Base-by-base conservation (phyloP, 2,113 vertebrate genomes). In the Cavia aperea region DNA sequence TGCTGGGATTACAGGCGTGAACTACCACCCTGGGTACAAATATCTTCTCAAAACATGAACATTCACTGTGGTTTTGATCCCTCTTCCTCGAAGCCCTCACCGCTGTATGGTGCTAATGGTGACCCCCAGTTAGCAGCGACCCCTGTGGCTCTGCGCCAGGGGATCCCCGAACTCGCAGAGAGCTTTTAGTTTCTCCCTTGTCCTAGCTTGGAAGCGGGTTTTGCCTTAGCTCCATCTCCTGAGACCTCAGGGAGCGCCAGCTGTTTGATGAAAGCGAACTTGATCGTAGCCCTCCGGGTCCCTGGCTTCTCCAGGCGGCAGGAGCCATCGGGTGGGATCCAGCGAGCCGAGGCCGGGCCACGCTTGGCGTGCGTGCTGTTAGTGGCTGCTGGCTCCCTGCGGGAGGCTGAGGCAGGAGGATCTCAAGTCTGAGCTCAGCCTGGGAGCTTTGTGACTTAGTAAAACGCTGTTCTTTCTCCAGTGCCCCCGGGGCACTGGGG, bases 91-190 rank as follows among this genome's bases (percentile, higher is more conserved):
- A 49, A 77, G 73, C 73, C 9, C 75, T 54, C 15, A 31, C 85
- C 8, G 3, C 49, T 73, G 66, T 54, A 12, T 1, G 13, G 56
- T 3, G 2, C 4, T 56, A 56, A 56, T 56, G 56, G 56, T 56
- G 56, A 56, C 14, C 81, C n/a, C 63, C n/a, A 24, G 1, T 11
- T 4, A 26, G 16, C 0, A 13, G 56, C 2, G 2, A 6, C n/a
- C 14, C 0, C 26, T 0, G 54, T 23, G n/a, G 21, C 14, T 4
- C 2, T 1, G 6, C 0, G 12, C 6, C 16, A 39, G n/a, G 51
- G 73, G n/a, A 3, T 18, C 56, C 56, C 51, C 60, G 49, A 62
- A 56, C 72, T 43, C 56, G 4, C 0, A 3, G 51, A 51, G 63
- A 70, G 58, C 26, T 13, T 43, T 4, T 0, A 11, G 33, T 29